A percentile compares a stretch with the other conserved stretches of the same genome.
Conservation (phyloP, 1,140 invertebrate species). For the Subanguina moxae region DNA sequence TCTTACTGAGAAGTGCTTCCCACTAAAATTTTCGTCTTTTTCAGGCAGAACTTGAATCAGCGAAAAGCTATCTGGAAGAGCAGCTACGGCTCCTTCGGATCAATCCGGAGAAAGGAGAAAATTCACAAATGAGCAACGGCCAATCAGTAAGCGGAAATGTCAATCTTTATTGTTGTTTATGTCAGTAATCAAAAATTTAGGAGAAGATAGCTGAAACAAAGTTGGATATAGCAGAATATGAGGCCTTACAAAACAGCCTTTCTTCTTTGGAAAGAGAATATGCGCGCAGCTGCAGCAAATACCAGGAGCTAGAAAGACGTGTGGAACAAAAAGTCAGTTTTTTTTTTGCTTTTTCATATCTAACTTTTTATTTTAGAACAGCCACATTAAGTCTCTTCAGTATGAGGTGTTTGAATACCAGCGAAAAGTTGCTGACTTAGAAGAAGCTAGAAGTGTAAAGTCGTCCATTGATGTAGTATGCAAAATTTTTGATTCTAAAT, state of each 20-base stretch:
- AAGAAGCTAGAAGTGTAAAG: slow-evolving; percentile 14
- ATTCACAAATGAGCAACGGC: neutral
- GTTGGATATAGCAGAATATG: slow-evolving; percentile 17
- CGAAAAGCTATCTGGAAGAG: slow-evolving; percentile 35
- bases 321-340: slow-evolving; percentile 35
- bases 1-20: too few relatives aligned
- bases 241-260: slow-evolving; percentile 32
- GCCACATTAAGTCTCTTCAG: slow-evolving; percentile 21
- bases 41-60: slow-evolving; percentile 26
- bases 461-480: slow-evolving; percentile 21
- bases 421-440: slow-evolving; percentile 13
- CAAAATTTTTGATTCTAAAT: neutral
- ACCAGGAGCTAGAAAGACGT: slow-evolving; percentile 1
- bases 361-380: slow-evolving; percentile 30
- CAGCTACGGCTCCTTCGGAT: slow-evolving; percentile 21
- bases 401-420: slow-evolving; percentile 23
- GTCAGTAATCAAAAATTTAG: neutral
- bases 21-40: too few relatives aligned
- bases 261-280: slow-evolving; percentile 15
- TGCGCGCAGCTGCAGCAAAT: slow-evolving; percentile 6
- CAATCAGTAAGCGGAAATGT: neutral
- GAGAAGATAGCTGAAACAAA: slow-evolving; percentile 5
- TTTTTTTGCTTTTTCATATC: neutral
- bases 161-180: neutral
- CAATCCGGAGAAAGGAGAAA: neutral